A percentile compares a stretch with the other conserved stretches of the same genome.
Conservation (phyloP, 2,113 vertebrate genomes). For the Pollachius pollachius region DNA sequence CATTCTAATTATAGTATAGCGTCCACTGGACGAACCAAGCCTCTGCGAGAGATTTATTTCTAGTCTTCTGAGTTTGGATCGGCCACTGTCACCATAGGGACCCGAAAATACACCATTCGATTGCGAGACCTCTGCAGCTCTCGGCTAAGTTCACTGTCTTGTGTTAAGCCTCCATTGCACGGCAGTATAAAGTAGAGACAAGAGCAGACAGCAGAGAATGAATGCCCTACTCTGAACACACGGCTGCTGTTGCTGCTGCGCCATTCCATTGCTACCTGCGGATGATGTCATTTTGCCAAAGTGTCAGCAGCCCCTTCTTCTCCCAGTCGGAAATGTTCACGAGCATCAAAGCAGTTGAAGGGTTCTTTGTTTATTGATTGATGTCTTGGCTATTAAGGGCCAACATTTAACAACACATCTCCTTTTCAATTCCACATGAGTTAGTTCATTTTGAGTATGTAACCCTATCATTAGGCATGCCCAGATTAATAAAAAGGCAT, state of each 20-base stretch:
- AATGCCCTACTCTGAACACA: constrained; percentile 26
- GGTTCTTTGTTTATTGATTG: not conserved
- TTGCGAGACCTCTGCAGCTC: constrained; percentile 17
- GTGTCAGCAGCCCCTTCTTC: constrained; percentile 42
- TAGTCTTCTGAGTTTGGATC: constrained; percentile 20
- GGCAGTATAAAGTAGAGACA: constrained; percentile 21
- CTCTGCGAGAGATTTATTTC: constrained; percentile 27
- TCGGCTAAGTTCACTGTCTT: constrained; percentile 21
- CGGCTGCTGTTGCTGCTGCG: constrained; percentile 60
- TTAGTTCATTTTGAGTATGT: too few relatives aligned
- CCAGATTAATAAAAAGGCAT: too few relatives aligned
- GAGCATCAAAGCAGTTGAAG: not conserved
- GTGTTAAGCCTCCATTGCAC: constrained; percentile 38
- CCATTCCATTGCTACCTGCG: constrained; percentile 69
- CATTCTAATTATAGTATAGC: constrained; percentile 67
- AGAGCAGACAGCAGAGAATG: not conserved
- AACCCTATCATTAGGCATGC: too few relatives aligned
- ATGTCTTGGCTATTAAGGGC: not conserved
- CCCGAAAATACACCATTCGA: constrained; percentile 1
- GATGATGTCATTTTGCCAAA: constrained; percentile 72
- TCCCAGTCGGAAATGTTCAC: constrained; percentile 8
- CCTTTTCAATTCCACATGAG: too few relatives aligned
- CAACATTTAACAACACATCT: too few relatives aligned
- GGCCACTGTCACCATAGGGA: constrained; percentile 5
- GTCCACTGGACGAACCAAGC: constrained; percentile 23